Evolutionary conservation across 2,113 vertebrate genomes (phyloP).

Genomic region (Australoheros scitulus): DNA sequence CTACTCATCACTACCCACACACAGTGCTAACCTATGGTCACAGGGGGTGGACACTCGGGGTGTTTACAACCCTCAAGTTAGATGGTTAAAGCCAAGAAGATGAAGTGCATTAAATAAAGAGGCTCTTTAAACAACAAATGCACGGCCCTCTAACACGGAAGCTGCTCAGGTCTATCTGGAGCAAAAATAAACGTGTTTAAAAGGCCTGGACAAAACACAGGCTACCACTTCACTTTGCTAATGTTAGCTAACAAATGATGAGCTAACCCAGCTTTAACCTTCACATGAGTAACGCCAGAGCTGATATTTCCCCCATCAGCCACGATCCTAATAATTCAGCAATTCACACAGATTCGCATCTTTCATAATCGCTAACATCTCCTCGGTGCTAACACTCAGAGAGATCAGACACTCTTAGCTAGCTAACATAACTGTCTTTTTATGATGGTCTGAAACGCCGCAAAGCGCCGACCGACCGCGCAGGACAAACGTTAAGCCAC

Average conservation of each 20-base stretch:
- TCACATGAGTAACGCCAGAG: neutral
- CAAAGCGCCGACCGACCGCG: neutral
- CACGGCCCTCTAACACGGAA: neutral
- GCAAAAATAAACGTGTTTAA: neutral
- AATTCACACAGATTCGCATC: neutral
- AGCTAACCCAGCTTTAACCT: neutral
- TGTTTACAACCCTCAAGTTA: neutral
- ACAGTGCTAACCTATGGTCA: neutral
- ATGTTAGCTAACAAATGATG: conserved; percentile 38
- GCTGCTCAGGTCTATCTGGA: neutral
- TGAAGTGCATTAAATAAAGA: neutral
- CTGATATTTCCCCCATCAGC: neutral
- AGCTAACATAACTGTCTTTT: conserved; percentile 34
- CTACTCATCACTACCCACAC: neutral
- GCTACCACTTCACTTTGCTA: conserved; percentile 45
- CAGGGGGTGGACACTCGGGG: neutral
- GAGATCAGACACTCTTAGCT: neutral
- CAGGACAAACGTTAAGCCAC: neutral
- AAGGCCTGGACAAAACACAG: conserved; percentile 22
- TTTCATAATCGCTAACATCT: neutral
- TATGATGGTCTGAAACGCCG: conserved; percentile 9
- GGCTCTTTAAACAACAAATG: neutral
- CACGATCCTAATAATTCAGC: neutral
- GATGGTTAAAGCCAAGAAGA: neutral
- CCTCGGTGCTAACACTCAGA: conserved; percentile 6